Conservation (phyloP, 2,113 vertebrate species). For the Hippocampus guttulatus region DNA sequence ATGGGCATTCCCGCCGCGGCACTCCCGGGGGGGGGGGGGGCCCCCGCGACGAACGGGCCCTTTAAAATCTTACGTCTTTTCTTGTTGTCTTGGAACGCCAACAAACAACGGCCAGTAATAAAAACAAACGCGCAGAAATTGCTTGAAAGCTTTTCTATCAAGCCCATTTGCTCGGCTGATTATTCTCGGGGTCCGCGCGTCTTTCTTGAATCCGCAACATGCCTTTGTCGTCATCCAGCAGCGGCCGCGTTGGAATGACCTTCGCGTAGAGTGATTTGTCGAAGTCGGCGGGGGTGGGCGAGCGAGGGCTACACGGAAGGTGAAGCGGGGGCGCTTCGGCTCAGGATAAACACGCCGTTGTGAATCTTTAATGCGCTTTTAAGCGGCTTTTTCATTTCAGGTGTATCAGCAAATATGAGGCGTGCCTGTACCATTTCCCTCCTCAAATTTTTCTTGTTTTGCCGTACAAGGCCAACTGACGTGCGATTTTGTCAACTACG, state of each 20-base stretch:
- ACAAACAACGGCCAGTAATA: slow-evolving; percentile 49
- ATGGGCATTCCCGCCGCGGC: slow-evolving; percentile 38
- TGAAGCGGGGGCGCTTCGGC: neutral
- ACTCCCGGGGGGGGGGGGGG: slow-evolving; percentile 1
- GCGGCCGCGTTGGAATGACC: neutral
- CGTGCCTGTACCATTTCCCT: neutral
- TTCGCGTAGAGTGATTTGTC: neutral
- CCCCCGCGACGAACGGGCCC: slow-evolving; percentile 41
- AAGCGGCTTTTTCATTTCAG: neutral
- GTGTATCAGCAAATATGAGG: neutral
- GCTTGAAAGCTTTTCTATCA: neutral
- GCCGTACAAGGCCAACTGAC: neutral
- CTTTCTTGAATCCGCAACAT: neutral
- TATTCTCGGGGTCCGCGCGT: neutral
- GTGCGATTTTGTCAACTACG: no score
- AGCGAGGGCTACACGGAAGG: neutral
- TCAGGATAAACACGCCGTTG: neutral
- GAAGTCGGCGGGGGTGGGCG: neutral
- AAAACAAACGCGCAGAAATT: slow-evolving; percentile 11
- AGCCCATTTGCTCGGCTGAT: neutral
- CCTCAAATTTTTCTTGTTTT: neutral
- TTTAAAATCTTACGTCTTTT: slow-evolving; percentile 53
- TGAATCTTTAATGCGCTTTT: neutral
- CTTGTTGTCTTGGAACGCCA: slow-evolving; percentile 39
- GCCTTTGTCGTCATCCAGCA: neutral